Percentiles rank a stretch among this genome's conserved stretches.
phyloP scores from a whole-genome alignment of 2,888 invertebrate species.

The Drosophila quinaria region DNA sequence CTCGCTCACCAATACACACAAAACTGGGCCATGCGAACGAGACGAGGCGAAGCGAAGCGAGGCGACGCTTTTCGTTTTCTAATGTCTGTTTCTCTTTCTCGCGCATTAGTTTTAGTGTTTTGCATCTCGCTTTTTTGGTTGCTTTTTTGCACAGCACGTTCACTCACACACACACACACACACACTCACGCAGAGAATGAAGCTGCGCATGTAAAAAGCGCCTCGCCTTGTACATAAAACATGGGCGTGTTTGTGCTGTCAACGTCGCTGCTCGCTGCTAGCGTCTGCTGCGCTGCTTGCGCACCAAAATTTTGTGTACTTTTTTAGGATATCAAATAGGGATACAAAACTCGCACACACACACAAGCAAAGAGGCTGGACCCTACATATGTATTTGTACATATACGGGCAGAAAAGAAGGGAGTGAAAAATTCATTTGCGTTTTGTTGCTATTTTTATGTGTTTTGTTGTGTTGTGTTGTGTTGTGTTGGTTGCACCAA shows the following conservation, averaged over 20 bases:
- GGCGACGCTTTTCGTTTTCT: slow-evolving; percentile 78
- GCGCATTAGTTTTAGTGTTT: slow-evolving; percentile 84
- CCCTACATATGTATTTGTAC: slow-evolving; percentile 40
- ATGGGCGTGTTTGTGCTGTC: slow-evolving; percentile 78
- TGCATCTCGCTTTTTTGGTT: slow-evolving; percentile 83
- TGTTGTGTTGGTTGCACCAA: slow-evolving; percentile 66
- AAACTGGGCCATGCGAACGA: slow-evolving; percentile 36
- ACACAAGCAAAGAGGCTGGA: slow-evolving; percentile 31
- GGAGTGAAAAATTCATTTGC: slow-evolving; percentile 72
- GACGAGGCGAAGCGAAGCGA: slow-evolving; percentile 17
- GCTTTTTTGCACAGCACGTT: slow-evolving; percentile 65
- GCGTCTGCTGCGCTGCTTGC: slow-evolving; percentile 64
- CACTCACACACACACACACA: slow-evolving; percentile 30
- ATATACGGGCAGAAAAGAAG: slow-evolving; percentile 36
- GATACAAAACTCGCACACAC: slow-evolving; percentile 60
- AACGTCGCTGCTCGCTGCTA: slow-evolving; percentile 52
- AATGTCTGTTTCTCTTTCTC: slow-evolving; percentile 84
- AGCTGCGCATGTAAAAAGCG: slow-evolving; percentile 74
- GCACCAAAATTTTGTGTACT: slow-evolving; percentile 79
- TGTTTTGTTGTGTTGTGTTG: slow-evolving; percentile 22
- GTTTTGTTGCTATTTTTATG: slow-evolving; percentile 42
- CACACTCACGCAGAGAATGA: slow-evolving; percentile 27
- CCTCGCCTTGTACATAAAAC: slow-evolving; percentile 74
- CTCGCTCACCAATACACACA: slow-evolving; percentile 65
- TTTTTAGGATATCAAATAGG: slow-evolving; percentile 83